Evolutionary conservation across 2,113 vertebrate genomes (phyloP).

Genomic region (Tricholaema leucomelas): DNA sequence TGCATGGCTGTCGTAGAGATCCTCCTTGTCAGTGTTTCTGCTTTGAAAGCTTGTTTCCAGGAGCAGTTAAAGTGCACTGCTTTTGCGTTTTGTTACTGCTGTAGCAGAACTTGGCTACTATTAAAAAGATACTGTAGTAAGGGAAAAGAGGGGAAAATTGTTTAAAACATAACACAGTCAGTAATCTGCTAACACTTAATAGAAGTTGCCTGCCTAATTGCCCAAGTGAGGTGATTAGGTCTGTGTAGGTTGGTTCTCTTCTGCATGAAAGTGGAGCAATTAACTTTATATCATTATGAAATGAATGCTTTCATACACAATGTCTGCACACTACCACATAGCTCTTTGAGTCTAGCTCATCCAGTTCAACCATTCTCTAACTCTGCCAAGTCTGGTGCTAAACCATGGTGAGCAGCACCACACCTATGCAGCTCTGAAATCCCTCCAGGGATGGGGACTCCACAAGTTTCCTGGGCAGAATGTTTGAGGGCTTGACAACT

Average conservation of each 20-base stretch:
- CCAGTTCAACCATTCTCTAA: no score
- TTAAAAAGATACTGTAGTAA: background rate
- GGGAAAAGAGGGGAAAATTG: background rate
- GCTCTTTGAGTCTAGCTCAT: background rate
- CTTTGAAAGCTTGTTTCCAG: background rate
- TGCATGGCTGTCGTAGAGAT: background rate
- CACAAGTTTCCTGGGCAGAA: no score
- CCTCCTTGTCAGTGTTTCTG: background rate
- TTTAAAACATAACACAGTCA: background rate
- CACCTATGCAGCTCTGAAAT: no score
- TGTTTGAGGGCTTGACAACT: no score
- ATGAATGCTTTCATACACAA: background rate
- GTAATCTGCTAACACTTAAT: background rate
- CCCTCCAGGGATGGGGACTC: no score
- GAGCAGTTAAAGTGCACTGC: background rate
- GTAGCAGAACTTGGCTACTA: background rate
- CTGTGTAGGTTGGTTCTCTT: background rate
- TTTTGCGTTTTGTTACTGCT: background rate
- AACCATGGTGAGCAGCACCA: no score
- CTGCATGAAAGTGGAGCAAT: background rate
- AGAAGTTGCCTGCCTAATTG: background rate
- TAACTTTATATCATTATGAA: background rate
- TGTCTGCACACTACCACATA: background rate
- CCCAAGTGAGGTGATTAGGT: background rate
- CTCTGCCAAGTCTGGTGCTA: no score